phyloP scores from a whole-genome alignment of 2,113 vertebrate genomes.

The Murina feae region DNA sequence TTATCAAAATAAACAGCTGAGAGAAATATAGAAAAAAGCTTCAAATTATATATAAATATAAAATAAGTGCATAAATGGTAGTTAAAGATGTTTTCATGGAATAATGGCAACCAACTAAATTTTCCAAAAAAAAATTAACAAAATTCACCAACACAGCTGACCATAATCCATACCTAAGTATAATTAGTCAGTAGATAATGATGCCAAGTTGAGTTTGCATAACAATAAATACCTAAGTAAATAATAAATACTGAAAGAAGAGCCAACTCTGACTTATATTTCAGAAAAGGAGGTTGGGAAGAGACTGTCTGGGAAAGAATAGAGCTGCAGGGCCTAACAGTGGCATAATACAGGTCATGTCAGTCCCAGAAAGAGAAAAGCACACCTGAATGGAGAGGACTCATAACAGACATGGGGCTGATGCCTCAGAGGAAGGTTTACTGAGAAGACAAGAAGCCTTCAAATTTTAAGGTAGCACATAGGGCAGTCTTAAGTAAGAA shows the following conservation, averaged over 20 bases:
- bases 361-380: neutral
- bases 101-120: neutral
- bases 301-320: neutral
- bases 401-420: neutral
- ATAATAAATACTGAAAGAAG: neutral
- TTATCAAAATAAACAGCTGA: neutral
- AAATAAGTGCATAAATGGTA: neutral
- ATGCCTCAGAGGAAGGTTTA: neutral
- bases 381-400: too few species aligned
- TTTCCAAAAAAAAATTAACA: neutral
- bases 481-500: neutral
- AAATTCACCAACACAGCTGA: neutral
- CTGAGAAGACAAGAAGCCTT: neutral
- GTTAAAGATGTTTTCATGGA: neutral
- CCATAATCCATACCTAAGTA: neutral
- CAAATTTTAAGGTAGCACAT: neutral
- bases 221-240: neutral
- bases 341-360: neutral
- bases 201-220: neutral
- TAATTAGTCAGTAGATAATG: neutral
- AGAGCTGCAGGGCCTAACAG: accelerated
- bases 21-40: neutral
- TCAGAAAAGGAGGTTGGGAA: neutral
- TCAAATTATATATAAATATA: neutral
- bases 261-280: neutral